Evolutionary conservation across 1,140 invertebrate species (phyloP).

Genomic region (Elymnias hypermnestra): DNA sequence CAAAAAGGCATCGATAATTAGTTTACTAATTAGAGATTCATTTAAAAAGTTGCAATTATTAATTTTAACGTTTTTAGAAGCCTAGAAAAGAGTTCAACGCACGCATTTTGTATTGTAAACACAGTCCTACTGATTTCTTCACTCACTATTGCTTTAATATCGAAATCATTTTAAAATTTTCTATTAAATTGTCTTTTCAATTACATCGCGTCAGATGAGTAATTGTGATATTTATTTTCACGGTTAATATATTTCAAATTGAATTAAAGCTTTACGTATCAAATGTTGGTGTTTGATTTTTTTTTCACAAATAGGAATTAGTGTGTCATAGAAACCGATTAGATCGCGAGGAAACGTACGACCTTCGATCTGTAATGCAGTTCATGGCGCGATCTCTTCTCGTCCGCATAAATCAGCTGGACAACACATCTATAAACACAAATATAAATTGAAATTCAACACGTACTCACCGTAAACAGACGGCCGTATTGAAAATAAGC

Average conservation of each 20-base stretch:
- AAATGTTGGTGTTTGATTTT: conserved; percentile 1
- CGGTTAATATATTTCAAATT: background rate
- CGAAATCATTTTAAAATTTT: background rate
- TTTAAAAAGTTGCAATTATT: too few species aligned
- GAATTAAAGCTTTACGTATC: background rate
- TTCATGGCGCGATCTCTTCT: conserved; percentile 56
- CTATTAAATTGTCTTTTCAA: background rate
- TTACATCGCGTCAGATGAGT: background rate
- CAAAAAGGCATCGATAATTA: too few species aligned
- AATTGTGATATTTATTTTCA: conserved; percentile 1
- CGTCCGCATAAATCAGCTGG: conserved; percentile 62
- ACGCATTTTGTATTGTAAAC: conserved; percentile 20
- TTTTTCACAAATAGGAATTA: conserved; percentile 15
- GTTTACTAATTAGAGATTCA: too few species aligned
- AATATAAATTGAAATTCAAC: conserved; percentile 58
- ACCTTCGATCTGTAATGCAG: conserved; percentile 59
- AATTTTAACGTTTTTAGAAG: too few species aligned
- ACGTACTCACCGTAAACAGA: conserved; percentile 62
- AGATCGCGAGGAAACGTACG: conserved; percentile 39
- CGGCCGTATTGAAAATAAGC: conserved; percentile 62
- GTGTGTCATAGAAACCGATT: conserved; percentile 35
- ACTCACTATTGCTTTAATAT: background rate
- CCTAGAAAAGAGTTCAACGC: conserved; percentile 66
- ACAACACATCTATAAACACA: conserved; percentile 31
- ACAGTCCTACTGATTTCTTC: background rate